A percentile compares a stretch with the other conserved stretches of the same genome.
Conservation (phyloP, 2,113 vertebrate species). For the Nothocercus nigrocapillus region DNA sequence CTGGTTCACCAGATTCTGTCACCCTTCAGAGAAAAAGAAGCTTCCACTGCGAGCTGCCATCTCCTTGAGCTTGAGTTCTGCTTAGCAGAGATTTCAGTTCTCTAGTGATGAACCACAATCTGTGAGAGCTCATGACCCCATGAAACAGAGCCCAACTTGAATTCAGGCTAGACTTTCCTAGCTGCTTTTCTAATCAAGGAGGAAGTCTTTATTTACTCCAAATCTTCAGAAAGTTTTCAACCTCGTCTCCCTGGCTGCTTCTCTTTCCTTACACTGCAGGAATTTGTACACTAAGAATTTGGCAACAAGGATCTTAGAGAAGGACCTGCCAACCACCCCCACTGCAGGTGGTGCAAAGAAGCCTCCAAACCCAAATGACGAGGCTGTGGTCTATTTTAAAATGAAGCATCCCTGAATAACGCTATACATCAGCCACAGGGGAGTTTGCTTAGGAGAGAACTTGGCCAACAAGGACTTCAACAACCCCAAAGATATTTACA, state of each 20-base stretch:
- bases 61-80: background rate
- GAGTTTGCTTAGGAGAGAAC: background rate
- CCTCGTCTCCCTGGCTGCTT: background rate
- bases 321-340: conserved; percentile 27
- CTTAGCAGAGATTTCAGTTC: background rate
- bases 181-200: conserved; percentile 21
- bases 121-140: background rate
- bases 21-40: background rate
- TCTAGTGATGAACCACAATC: background rate
- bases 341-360: conserved; percentile 46
- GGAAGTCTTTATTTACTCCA: conserved; percentile 22
- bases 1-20: background rate
- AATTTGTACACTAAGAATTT: conserved; percentile 6
- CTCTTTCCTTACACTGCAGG: background rate
- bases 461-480: background rate
- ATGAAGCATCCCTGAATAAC: conserved; percentile 35
- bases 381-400: conserved; percentile 13
- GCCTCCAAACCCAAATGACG: background rate
- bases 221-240: background rate
- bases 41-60: rapidly evolving
- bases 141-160: background rate
- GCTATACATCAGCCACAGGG: background rate
- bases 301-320: conserved; percentile 15
- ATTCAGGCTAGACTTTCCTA: background rate
- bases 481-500: background rate